Evolutionary conservation across 2,113 vertebrate genomes (phyloP), one percentile per base, ranked within the genome.

Genomic region (Bufo gargarizans): DNA sequence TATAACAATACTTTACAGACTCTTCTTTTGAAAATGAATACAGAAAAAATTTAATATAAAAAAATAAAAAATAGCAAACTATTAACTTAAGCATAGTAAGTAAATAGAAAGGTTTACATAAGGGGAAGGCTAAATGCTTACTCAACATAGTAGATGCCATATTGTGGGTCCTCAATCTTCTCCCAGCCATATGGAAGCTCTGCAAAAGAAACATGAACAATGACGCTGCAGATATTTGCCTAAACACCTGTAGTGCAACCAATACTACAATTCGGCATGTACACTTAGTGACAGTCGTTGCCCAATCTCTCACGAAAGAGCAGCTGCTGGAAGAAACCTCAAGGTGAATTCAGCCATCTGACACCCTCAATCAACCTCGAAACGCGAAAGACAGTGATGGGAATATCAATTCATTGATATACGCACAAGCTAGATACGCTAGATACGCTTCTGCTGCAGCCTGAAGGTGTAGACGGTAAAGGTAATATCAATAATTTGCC

Each of bases 141-240:
- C 98, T 99, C 98, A 6, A 99, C 98, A 0, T 97, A 99, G 50
- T 99, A 99, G 8, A 95, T 97, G 89, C 98, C 98, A 1, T 97
- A 99, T 63, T 99, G 98, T 67, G 98, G 98, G 89, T 99, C 98
- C 89, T 98, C 97, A 86, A 99, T 99, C 94, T 97, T 99, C 93
- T 99, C 98, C 98, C 98, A 99, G 86, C 98, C 98, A 53, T 99
- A 99, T 45, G 98, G 98, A 93, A 99, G 96, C 92, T 99, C 98
- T 99, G 90, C 33, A 93, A 93, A 43, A 78, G 47, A 55, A 78
- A 78, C 14, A 20, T 20, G 47, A 20, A 10, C 19, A 76, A 49
- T 76, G 72, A 76, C 49, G 43, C 6, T 19, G 2, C 3, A 17
- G 6, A 47, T 49, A 47, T 7, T 76, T 16, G 2, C 2, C 50